Percentiles rank a stretch among this genome's conserved stretches.
phyloP scores from a whole-genome alignment of 2,797 vertebrate genomes.

The Arctocebus calabarensis region DNA sequence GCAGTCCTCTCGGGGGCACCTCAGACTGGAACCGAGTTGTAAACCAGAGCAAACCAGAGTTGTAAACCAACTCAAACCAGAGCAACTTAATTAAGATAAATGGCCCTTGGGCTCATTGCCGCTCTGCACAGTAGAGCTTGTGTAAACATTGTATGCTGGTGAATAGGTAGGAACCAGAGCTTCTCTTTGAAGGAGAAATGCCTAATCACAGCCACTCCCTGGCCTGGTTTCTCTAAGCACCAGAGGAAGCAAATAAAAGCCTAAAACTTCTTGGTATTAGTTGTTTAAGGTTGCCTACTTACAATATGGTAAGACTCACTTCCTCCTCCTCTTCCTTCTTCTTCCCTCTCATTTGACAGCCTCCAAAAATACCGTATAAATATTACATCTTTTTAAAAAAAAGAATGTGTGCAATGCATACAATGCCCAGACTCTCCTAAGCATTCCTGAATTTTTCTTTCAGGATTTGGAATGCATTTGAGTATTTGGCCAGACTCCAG shows the following conservation, averaged over 20 bases:
- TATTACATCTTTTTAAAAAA: neutral
- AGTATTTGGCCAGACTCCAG: neutral
- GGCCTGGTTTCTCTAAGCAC: neutral
- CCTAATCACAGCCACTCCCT: neutral
- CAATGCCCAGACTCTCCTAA: constrained; percentile 16
- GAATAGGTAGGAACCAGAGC: neutral
- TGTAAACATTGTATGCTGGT: neutral
- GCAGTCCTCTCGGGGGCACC: neutral
- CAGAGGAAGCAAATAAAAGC: constrained; percentile 9
- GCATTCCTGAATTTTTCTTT: constrained; percentile 13
- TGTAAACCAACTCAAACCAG: neutral
- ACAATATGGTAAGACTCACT: neutral
- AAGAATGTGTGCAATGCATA: neutral
- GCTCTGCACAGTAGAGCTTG: neutral
- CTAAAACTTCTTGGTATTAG: neutral
- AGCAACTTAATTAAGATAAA: neutral
- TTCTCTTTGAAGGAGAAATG: neutral
- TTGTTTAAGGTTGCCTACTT: neutral
- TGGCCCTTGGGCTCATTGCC: neutral
- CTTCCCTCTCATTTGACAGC: neutral
- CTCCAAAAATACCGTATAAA: constrained; percentile 6
- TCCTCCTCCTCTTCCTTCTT: neutral
- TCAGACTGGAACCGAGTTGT: neutral
- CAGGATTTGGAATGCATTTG: constrained; percentile 1
- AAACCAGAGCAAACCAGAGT: too few relatives aligned